A percentile compares a stretch with the other conserved stretches of the same genome.
These are phyloP conservation scores for Pogonognathellus flavescens DNA, from an alignment of 1,140 invertebrate species.

Conservation along the genomic window DNA sequence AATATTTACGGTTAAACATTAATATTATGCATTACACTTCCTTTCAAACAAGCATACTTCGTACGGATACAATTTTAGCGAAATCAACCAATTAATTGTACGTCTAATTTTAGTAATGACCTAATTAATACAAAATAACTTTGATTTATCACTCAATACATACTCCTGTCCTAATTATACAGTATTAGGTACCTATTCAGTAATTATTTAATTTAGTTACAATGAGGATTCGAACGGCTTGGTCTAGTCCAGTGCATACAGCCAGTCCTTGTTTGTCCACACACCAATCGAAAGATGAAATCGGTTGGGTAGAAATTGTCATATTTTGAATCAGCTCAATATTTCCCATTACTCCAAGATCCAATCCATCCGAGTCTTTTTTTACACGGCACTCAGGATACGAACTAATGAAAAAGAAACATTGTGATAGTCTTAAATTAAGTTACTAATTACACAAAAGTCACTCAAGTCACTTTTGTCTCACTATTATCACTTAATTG, in stretches of 20 bases:
- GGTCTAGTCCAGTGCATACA: conserved; percentile 92
- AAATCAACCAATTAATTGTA: too few species aligned
- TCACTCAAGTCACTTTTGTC: too few species aligned
- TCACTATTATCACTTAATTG: too few species aligned
- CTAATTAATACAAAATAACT: too few species aligned
- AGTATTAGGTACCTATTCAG: conserved; percentile 56
- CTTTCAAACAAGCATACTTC: too few species aligned
- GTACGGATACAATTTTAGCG: too few species aligned
- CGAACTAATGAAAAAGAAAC: conserved; percentile 74
- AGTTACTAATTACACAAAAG: background rate
- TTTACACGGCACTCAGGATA: conserved; percentile 84
- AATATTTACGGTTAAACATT: too few species aligned
- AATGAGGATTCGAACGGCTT: conserved; percentile 88
- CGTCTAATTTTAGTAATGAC: too few species aligned
- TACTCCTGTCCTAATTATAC: too few species aligned
- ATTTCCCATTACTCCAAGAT: conserved; percentile 82
- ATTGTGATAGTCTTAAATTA: conserved; percentile 56
- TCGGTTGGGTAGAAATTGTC: conserved; percentile 87
- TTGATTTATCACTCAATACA: too few species aligned
- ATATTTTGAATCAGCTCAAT: conserved; percentile 84
- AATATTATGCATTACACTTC: too few species aligned
- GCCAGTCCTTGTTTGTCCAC: conserved; percentile 89
- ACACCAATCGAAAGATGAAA: conserved; percentile 92
- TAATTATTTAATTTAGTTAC: conserved; percentile 87
- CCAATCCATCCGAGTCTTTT: conserved; percentile 78